Evolutionary conservation across 1,140 invertebrate genomes (phyloP).

Genomic region (Lordiphosa stackelbergi): DNA sequence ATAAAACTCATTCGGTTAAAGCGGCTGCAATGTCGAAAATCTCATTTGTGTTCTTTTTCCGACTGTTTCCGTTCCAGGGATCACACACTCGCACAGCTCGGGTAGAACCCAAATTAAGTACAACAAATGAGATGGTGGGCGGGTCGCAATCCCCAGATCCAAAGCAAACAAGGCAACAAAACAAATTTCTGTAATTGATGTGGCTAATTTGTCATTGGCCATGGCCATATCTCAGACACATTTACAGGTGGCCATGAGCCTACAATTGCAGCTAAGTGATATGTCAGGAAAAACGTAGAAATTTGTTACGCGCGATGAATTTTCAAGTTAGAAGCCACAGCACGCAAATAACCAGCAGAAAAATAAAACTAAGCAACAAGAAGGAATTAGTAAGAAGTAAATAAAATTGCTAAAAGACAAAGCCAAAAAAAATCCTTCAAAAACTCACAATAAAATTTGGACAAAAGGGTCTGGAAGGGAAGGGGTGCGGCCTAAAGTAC

Average conservation of each 20-base stretch:
- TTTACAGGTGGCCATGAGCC: constrained; percentile 58
- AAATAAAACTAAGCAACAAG: background rate
- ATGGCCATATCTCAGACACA: constrained; percentile 59
- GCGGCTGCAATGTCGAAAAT: constrained; percentile 42
- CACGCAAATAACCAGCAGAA: constrained; percentile 33
- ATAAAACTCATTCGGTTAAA: constrained; percentile 70
- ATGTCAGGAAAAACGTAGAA: constrained; percentile 33
- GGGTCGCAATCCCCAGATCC: constrained; percentile 25
- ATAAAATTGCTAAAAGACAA: no score
- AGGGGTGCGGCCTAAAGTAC: no score
- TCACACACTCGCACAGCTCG: constrained; percentile 6
- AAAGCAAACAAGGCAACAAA: constrained; percentile 60
- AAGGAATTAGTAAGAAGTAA: no score
- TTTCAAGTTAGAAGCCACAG: constrained; percentile 50
- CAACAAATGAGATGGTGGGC: constrained; percentile 66
- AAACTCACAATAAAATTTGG: no score
- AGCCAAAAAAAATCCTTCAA: no score
- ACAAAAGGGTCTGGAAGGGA: no score
- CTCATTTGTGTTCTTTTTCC: constrained; percentile 54
- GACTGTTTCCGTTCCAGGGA: constrained; percentile 47
- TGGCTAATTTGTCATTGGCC: constrained; percentile 72
- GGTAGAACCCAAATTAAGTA: constrained; percentile 64
- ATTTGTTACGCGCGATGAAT: constrained; percentile 40
- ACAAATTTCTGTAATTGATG: constrained; percentile 75
- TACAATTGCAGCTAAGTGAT: constrained; percentile 42